A percentile compares a stretch with the other conserved stretches of the same genome.
These are phyloP conservation scores for Microcebus griseorufus DNA, from an alignment of 2,113 vertebrate genomes.

Conservation along the genomic window DNA sequence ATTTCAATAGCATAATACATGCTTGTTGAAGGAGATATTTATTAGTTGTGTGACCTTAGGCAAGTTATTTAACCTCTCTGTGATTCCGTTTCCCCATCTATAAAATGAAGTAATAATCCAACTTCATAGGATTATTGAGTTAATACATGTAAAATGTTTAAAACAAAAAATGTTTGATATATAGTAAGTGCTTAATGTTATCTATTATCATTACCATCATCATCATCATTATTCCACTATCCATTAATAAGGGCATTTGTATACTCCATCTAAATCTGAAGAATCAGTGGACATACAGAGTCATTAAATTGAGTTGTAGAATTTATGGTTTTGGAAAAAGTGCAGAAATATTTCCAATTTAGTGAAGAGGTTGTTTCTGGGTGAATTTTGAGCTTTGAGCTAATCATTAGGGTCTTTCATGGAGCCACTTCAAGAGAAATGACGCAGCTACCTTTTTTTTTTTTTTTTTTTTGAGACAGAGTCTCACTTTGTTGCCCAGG, in stretches of 20 bases:
- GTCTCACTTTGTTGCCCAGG: too few species aligned
- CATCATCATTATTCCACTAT: background rate
- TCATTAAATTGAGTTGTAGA: constrained; percentile 46
- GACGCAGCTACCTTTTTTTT: constrained; percentile 6
- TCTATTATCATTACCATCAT: background rate
- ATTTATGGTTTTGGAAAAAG: constrained; percentile 48
- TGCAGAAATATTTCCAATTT: constrained; percentile 51
- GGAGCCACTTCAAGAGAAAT: constrained; percentile 43
- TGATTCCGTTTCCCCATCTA: constrained; percentile 26
- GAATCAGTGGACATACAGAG: background rate
- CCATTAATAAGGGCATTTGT: constrained; percentile 33
- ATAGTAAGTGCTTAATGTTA: constrained; percentile 31
- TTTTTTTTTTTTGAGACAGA: background rate
- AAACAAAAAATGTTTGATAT: background rate
- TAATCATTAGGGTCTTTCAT: constrained; percentile 34
- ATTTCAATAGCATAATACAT: constrained; percentile 36
- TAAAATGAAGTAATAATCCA: constrained; percentile 33
- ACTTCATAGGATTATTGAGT: constrained; percentile 38
- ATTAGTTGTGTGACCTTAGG: constrained; percentile 48
- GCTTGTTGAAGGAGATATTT: constrained; percentile 35
- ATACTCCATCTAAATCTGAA: constrained; percentile 13
- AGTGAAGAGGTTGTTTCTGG: constrained; percentile 28
- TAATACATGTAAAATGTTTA: background rate
- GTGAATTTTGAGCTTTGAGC: constrained; percentile 33
- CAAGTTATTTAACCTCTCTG: constrained; percentile 27